Conservation (phyloP, 1,140 invertebrate species). For the Temnothorax nylanderi region DNA sequence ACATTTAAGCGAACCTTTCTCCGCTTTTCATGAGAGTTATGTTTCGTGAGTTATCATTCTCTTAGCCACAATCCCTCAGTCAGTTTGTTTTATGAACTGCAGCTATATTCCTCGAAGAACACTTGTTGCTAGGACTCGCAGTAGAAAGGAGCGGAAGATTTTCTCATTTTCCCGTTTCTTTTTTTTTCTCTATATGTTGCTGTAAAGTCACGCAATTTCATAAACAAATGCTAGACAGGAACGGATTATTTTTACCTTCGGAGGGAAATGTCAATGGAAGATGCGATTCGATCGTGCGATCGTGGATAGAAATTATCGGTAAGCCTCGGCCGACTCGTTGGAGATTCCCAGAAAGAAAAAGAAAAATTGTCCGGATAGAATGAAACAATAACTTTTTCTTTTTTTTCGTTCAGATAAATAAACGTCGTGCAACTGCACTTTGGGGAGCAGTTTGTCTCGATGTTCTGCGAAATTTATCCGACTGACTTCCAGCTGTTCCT, state of each 20-base stretch:
- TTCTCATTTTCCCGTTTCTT: neutral
- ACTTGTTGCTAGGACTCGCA: conserved; percentile 44
- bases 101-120: conserved; percentile 44
- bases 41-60: conserved; percentile 49
- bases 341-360: conserved; percentile 24
- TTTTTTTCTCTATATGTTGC: neutral
- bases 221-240: conserved; percentile 22
- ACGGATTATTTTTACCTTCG: conserved; percentile 9
- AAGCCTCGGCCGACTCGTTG: conserved; percentile 32
- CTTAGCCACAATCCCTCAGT: conserved; percentile 32
- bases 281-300: conserved; percentile 10
- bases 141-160: neutral
- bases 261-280: neutral
- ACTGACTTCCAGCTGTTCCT: conserved; percentile 25
- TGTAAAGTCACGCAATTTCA: neutral
- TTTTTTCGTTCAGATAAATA: conserved; percentile 53
- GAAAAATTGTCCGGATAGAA: conserved; percentile 50
- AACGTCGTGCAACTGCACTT: conserved; percentile 56
- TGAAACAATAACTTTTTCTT: conserved; percentile 68
- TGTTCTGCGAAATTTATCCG: conserved; percentile 64
- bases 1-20: conserved; percentile 6
- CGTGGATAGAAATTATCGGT: conserved; percentile 20
- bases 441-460: conserved; percentile 66
- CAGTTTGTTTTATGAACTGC: conserved; percentile 47
- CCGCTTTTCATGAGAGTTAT: conserved; percentile 3